Base-by-base conservation (phyloP, 2,888 invertebrate genomes). In the Lacanobia wlatinum region DNA sequence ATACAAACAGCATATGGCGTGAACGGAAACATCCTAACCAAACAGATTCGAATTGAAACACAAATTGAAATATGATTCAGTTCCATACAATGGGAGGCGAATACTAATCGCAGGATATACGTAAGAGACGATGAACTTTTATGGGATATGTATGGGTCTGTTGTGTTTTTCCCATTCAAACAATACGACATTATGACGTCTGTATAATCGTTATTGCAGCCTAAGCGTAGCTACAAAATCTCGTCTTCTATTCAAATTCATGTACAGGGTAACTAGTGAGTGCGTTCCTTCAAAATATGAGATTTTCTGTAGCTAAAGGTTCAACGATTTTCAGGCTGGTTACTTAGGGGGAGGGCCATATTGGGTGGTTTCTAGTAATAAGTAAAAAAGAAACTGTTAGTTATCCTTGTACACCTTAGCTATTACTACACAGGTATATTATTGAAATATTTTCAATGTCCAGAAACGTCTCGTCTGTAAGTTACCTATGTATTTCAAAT, bases 61-160 rank as follows among this genome's bases (percentile, higher is more conserved):
- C 71, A 69, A 74, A 82, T 78, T 67, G 80, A 71, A 72, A 73
- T 78, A 73, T 85, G 73, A 83, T 84, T 83, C 76, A 80, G 69
- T 77, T 66, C 28, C 38, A 73, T 64, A 72, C 70, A 70, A 55
- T 66, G 70, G 55, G 59, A 28, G 38, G 28, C 21, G 78, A 84
- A 82, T 84, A 78, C 60, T 72, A 76, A 78, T 67, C 48, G 59
- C 52, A 62, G 62, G 56, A 80, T 62, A 75, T 58, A 56, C 59
- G 60, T 34, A 66, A 23, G 55, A 56, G 62, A 61, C 71, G 56
- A 59, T 71, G 56, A 78, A 74, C 59, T 69, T 73, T 59, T 60
- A 59, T 59, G 14, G 65, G 23, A 63, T 59, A 65, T 53, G 21
- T n/a, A 58, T 62, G 53, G 40, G 2, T n/a, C 1, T 66, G 18